Evolutionary conservation across 2,113 vertebrate species (phyloP).

Genomic region (Trochalopteron elliotii): DNA sequence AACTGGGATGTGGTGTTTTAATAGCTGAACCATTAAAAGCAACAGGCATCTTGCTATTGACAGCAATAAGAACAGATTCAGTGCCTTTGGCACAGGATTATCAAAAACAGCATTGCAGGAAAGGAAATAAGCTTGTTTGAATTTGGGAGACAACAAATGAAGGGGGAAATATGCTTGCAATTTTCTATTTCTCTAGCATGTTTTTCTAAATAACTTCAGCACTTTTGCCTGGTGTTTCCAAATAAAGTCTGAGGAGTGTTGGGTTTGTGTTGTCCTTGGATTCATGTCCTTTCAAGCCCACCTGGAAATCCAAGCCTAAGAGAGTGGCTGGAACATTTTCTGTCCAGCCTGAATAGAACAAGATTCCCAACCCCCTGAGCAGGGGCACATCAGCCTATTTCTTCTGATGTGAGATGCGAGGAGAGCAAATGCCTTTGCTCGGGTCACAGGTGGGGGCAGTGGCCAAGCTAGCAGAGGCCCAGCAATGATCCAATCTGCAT

Average conservation of each 20-base stretch:
- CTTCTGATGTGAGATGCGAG: background rate
- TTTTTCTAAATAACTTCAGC: background rate
- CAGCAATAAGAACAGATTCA: constrained; percentile 31
- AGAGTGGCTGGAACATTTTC: background rate
- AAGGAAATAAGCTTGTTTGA: constrained; percentile 55
- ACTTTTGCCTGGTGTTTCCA: background rate
- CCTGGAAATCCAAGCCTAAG: background rate
- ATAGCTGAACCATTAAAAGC: constrained; percentile 52
- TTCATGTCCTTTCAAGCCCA: background rate
- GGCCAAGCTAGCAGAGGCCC: background rate
- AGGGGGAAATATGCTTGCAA: constrained; percentile 13
- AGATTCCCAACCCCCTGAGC: background rate
- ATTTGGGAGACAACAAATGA: constrained; percentile 53
- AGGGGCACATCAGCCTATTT: background rate
- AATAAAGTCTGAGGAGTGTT: background rate
- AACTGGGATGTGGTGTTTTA: constrained; percentile 34
- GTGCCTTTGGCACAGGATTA: constrained; percentile 40
- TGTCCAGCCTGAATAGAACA: background rate
- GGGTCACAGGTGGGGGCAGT: background rate
- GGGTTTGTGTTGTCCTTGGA: background rate
- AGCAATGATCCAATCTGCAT: background rate
- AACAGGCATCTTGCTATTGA: constrained; percentile 49
- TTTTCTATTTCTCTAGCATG: background rate
- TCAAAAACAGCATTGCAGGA: constrained; percentile 31
- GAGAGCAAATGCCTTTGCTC: background rate